Evolutionary conservation across 1,140 invertebrate species (phyloP).

Genomic region (Zaprionus davidi): DNA sequence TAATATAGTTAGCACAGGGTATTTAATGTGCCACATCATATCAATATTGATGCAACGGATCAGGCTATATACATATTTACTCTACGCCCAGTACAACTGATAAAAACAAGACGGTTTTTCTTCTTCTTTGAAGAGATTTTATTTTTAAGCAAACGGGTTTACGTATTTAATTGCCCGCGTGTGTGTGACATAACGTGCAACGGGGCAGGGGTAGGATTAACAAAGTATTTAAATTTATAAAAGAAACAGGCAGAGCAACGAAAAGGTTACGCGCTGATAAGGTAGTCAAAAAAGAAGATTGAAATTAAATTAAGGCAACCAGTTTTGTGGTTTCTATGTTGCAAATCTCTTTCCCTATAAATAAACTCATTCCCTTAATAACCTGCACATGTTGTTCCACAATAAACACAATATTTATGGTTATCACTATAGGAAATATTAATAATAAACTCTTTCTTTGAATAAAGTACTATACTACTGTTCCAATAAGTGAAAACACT

Average conservation of each 20-base stretch:
- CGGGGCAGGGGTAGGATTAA: not conserved
- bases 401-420: no score
- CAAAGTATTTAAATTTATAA: not conserved
- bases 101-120: not conserved
- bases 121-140: not conserved
- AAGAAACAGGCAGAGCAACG: not conserved
- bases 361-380: not conserved
- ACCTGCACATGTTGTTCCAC: not conserved
- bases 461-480: no score
- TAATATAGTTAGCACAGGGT: slow-evolving; percentile 34
- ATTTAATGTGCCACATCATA: slow-evolving; percentile 1
- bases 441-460: no score
- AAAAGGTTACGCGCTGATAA: not conserved
- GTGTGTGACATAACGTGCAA: not conserved
- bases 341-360: not conserved
- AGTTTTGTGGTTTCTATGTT: not conserved
- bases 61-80: slow-evolving; percentile 11
- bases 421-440: no score
- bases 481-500: no score
- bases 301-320: not conserved
- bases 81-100: not conserved
- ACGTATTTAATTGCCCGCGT: not conserved
- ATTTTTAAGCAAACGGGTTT: slow-evolving; percentile 21
- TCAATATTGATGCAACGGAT: not conserved
- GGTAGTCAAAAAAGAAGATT: not conserved